Conservation (phyloP, 2,113 vertebrate species). For the Pedionomus torquatus region DNA sequence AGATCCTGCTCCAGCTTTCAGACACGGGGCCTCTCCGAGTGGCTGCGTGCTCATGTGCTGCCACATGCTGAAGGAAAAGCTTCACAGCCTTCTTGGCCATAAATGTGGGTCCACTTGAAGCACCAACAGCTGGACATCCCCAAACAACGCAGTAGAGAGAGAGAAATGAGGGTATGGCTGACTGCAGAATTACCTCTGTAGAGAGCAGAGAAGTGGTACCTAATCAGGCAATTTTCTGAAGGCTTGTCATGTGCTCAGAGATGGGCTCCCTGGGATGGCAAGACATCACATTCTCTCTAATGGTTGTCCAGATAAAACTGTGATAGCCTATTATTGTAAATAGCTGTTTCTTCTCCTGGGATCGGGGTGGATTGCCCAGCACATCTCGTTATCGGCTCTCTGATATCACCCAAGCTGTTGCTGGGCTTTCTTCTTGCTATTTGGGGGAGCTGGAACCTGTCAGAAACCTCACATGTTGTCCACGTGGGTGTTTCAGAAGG, state of each 20-base stretch:
- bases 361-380: not conserved
- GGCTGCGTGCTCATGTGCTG: not conserved
- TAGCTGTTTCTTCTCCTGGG: not conserved
- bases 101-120: not conserved
- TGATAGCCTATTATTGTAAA: not conserved
- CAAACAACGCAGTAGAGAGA: not conserved
- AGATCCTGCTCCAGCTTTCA: not conserved
- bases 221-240: not conserved
- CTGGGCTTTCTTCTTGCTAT: not conserved
- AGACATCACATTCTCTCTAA: rapidly evolving
- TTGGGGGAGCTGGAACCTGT: not conserved
- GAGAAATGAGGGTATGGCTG: not conserved
- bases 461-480: rapidly evolving
- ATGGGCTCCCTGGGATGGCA: not conserved
- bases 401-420: not conserved
- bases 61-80: not conserved
- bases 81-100: not conserved
- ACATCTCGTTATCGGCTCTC: not conserved
- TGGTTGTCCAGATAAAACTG: not conserved
- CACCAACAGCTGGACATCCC: not conserved
- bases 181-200: not conserved
- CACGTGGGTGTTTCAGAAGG: rapidly evolving
- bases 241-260: rapidly evolving
- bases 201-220: not conserved
- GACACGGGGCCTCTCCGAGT: not conserved